Percentiles rank a stretch among this genome's conserved stretches.
phyloP scores from a whole-genome alignment of 1,140 invertebrate species.

The Solen grandis region DNA sequence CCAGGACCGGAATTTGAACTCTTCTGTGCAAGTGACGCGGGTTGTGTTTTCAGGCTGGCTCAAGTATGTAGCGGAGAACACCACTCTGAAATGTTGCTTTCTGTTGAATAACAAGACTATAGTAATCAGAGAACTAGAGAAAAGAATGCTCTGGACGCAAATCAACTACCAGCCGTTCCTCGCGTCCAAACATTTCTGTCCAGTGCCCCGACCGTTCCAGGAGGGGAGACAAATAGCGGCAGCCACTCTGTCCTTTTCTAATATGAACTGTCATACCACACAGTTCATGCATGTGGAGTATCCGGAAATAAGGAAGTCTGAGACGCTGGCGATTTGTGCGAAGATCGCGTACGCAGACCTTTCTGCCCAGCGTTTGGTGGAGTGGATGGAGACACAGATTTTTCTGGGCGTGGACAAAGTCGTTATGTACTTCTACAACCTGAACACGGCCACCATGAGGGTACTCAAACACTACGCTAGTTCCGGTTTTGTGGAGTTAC shows the following conservation, averaged over 20 bases:
- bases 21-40: not conserved
- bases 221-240: not conserved
- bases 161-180: conserved; percentile 25
- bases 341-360: conserved; percentile 12
- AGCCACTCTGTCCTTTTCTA: not conserved
- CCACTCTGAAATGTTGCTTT: conserved; percentile 2
- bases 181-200: conserved; percentile 18
- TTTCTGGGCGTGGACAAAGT: conserved; percentile 24
- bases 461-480: not conserved
- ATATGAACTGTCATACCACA: conserved; percentile 1
- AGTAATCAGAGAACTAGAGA: not conserved
- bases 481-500: conserved; percentile 20
- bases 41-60: conserved; percentile 21
- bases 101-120: conserved; percentile 15
- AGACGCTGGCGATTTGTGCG: conserved; percentile 11
- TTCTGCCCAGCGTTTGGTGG: conserved; percentile 11
- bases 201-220: not conserved
- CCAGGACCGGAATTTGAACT: not conserved
- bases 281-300: conserved; percentile 12
- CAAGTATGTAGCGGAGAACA: not conserved
- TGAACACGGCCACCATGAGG: not conserved
- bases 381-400: conserved; percentile 31
- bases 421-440: conserved; percentile 19
- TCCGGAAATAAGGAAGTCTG: not conserved
- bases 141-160: conserved; percentile 15